phyloP scores from a whole-genome alignment of 1,140 invertebrate species.

The Zaprionus capensis region DNA sequence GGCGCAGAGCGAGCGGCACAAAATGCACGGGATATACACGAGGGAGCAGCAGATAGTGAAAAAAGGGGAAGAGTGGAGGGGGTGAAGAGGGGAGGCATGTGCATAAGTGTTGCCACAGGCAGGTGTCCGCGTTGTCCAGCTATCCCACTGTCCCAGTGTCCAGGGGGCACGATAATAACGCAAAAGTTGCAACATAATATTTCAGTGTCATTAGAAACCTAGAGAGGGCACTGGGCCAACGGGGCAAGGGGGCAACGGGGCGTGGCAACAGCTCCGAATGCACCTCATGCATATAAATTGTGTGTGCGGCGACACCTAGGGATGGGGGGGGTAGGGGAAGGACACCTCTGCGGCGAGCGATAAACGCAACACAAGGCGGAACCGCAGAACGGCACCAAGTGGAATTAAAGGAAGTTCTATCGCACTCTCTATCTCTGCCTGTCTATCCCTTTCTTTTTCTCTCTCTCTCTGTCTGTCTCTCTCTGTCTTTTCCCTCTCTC shows the following conservation, averaged over 20 bases:
- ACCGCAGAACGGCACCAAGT: constrained; percentile 35
- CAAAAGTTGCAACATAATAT: constrained; percentile 68
- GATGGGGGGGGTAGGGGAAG: background rate
- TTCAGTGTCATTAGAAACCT: constrained; percentile 60
- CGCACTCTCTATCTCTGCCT: constrained; percentile 11
- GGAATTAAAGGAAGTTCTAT: constrained; percentile 32
- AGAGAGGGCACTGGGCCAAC: constrained; percentile 20
- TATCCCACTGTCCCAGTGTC: constrained; percentile 1
- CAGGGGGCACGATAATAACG: constrained; percentile 53
- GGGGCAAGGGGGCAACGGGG: constrained; percentile 12
- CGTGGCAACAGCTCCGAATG: constrained; percentile 29
- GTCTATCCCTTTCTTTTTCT: constrained; percentile 6
- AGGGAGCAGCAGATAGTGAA: constrained; percentile 1
- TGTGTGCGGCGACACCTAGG: constrained; percentile 11
- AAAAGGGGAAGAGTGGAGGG: background rate
- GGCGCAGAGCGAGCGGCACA: constrained; percentile 13
- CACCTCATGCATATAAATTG: constrained; percentile 41
- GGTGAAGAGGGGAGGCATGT: background rate
- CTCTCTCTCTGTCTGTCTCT: background rate
- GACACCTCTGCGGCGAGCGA: background rate
- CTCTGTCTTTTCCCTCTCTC: background rate
- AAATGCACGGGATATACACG: background rate
- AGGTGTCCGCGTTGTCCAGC: constrained; percentile 36
- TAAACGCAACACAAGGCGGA: background rate
- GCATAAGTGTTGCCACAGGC: constrained; percentile 9